Conservation (phyloP, 2,888 invertebrate species). For the Euplexia lucipara region DNA sequence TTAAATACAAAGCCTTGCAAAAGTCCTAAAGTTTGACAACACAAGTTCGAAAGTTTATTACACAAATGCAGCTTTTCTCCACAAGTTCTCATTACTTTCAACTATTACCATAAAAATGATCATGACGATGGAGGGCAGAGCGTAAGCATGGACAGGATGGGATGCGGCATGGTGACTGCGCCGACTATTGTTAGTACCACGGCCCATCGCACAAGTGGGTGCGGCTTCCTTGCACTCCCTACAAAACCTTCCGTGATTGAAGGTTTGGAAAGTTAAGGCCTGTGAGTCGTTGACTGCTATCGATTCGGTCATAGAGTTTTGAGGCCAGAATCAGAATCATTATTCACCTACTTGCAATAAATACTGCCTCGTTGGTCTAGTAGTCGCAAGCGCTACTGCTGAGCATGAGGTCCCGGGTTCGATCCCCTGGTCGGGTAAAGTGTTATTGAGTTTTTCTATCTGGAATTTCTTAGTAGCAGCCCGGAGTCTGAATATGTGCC, state of each 20-base stretch:
- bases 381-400: too few relatives aligned
- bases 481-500: too few relatives aligned
- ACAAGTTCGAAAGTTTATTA: too few relatives aligned
- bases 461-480: too few relatives aligned
- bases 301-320: neutral
- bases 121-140: conserved; percentile 24
- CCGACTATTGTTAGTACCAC: conserved; percentile 74
- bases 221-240: conserved; percentile 75
- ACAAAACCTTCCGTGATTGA: conserved; percentile 41
- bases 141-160: conserved; percentile 50
- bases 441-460: too few relatives aligned
- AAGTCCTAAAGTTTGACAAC: too few relatives aligned
- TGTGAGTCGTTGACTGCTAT: neutral
- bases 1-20: too few relatives aligned
- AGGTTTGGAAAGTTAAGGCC: conserved; percentile 6
- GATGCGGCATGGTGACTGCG: conserved; percentile 61
- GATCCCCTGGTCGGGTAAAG: too few relatives aligned
- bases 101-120: conserved; percentile 9
- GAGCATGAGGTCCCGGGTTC: too few relatives aligned
- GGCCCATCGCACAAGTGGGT: conserved; percentile 71
- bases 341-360: too few relatives aligned
- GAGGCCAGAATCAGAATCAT: too few relatives aligned
- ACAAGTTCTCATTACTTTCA: conserved; percentile 24
- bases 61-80: neutral
- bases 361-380: too few relatives aligned